Base-by-base conservation (phyloP, 2,888 invertebrate species). In the Baccha elongata region DNA sequence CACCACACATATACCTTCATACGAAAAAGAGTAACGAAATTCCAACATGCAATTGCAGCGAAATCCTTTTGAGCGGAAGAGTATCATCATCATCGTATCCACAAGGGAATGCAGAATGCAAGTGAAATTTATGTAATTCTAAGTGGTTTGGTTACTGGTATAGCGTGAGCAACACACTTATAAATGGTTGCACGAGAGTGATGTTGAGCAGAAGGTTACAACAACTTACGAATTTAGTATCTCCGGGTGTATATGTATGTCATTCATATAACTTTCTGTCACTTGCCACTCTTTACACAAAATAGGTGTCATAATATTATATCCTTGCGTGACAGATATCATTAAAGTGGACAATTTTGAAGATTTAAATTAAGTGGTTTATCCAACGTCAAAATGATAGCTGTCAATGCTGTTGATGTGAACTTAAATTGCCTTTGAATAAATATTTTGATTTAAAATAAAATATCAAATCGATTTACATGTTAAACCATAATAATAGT, bases 321-420 rank as follows among this genome's bases (percentile, higher is more conserved):
- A 32, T 15, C 21, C 11, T 73, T 46, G 60, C 50, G 52, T 79
- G 60, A 73, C 46, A 29, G 32, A 50, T 46, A 21, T 65, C 44
- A 50, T 42, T 55, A 19, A n/a, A 58, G 42, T 35, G 23, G 35
- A 64, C 6, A 13, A 1, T 23, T 53, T 46, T 40, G 29, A 40
- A n/a, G 44, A 60, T 60, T 60, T 8, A 44, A 60, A 60, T 44
- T 29, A 44, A 60, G 60, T 44, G 17, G 44, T 19, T 19, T 17
- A 60, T 60, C 44, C 17, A 44, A 42, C 44, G 29, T 44, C 60
- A 29, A n/a, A 29, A 11, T 29, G 44, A 60, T 29, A 60, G 42
- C 44, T 60, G 60, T 60, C 60, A 60, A 10, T 60, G 42, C 17
- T 60, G 26, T 60, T 60, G 29, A 60, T 29, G 17, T 19, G 4